Evolutionary conservation across 2,888 invertebrate species (phyloP), one percentile per base, ranked within the genome.

Genomic region (Spilosoma lubricipeda): DNA sequence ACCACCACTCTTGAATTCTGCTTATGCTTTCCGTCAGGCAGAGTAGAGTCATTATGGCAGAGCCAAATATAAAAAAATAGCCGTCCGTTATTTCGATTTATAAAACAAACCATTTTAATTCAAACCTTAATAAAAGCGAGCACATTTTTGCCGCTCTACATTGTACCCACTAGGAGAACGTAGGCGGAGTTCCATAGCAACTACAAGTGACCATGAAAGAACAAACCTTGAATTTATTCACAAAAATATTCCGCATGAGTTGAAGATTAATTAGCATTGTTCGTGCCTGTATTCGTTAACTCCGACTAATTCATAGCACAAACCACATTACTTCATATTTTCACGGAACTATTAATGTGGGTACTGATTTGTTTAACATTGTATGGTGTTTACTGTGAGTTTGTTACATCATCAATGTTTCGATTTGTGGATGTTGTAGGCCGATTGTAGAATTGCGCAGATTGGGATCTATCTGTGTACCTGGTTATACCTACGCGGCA

Each of bases 261-360:
- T 76, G 72, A 76, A 79, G 76, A 80, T 76, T 78, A 83, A 82
- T 84, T 80, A 63, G 63, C 30, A 18, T 74, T 30, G 70, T 78
- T 76, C 82, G 81, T 78, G 80, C 69, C 48, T 77, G 80, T 74
- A 83, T 81, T 77, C 73, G 76, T 73, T 80, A 77, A 76, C 71
- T 74, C 71, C 72, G 74, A 75, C 76, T 82, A 85, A 85, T 80
- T 80, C 23, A 76, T 73, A 71, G 64, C 75, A 76, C 80, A 73
- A 72, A 71, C 70, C 59, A 74, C 70, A 78, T 81, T 75, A 77
- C 71, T 79, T 78, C 85, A 85, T 78, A 78, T 69, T 77, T 83
- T 73, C 80, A 80, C 75, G 76, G 77, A 74, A 79, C 75, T 64
- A 72, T 23, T 65, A 69, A 71, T 42, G 18, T 59, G 5, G 23